A percentile compares a stretch with the other conserved stretches of the same genome.
Evolutionary conservation across 2,888 invertebrate species (phyloP).

Genomic region (Heliconius ethilla): DNA sequence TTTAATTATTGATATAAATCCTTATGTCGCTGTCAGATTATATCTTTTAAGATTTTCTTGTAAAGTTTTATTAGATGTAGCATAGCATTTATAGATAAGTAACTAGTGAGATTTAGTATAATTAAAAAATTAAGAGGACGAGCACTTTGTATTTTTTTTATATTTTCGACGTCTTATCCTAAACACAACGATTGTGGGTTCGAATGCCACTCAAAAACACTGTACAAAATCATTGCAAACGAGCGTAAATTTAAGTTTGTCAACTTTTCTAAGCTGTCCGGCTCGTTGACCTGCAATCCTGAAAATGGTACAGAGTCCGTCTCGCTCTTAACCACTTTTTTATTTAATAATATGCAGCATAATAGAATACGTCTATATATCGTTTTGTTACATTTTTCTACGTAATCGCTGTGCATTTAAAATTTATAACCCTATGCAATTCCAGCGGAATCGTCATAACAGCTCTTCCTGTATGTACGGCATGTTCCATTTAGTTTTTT

Average conservation of each 20-base stretch:
- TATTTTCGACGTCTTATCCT: too few species aligned
- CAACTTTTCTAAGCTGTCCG: too few species aligned
- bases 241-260: too few species aligned
- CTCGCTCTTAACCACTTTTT: too few species aligned
- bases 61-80: not conserved
- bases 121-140: not conserved
- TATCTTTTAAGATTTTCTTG: not conserved
- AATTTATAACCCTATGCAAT: conserved; percentile 4
- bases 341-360: too few species aligned
- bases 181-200: not conserved
- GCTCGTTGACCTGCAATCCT: too few species aligned
- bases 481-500: conserved; percentile 18
- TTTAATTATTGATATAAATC: too few species aligned
- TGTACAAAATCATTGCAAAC: too few species aligned
- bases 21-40: not conserved
- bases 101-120: not conserved
- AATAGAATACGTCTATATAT: too few species aligned
- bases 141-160: not conserved
- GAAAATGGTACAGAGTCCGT: too few species aligned
- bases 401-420: conserved; percentile 3
- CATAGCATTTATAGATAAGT: too few species aligned
- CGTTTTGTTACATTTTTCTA: not conserved
- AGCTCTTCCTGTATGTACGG: not conserved
- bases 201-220: not conserved
- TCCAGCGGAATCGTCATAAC: conserved; percentile 9